A percentile compares a stretch with the other conserved stretches of the same genome.
phyloP scores from a whole-genome alignment of 2,888 invertebrate species.

The Drosophila maculinotata region DNA sequence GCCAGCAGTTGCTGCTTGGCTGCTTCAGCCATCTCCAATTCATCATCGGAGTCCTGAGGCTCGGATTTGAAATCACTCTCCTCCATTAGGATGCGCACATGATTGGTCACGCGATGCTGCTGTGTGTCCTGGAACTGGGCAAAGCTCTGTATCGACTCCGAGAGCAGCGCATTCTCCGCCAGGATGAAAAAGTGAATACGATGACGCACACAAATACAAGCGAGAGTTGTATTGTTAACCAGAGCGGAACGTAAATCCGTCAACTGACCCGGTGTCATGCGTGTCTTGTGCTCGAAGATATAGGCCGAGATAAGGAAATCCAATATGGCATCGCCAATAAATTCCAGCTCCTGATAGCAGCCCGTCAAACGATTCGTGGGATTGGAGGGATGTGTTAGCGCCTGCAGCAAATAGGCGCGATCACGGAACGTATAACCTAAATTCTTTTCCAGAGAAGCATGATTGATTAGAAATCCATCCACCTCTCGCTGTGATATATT shows the following conservation, averaged over 20 bases:
- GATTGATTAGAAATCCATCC: slow-evolving; percentile 85
- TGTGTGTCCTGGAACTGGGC: slow-evolving; percentile 82
- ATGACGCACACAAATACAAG: slow-evolving; percentile 93
- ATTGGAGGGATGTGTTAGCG: slow-evolving; percentile 96
- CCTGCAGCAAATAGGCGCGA: slow-evolving; percentile 93
- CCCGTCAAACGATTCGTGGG: slow-evolving; percentile 92
- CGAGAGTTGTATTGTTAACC: slow-evolving; percentile 98
- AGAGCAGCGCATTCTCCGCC: slow-evolving; percentile 85
- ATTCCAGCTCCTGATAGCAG: slow-evolving; percentile 96
- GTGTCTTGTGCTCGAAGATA: slow-evolving; percentile 91
- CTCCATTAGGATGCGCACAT: slow-evolving; percentile 82
- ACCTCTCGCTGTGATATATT: slow-evolving; percentile 85
- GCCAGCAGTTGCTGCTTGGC: neutral
- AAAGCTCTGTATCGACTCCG: slow-evolving; percentile 85
- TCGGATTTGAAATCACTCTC: slow-evolving; percentile 65
- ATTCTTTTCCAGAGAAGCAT: slow-evolving; percentile 87
- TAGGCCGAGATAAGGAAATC: slow-evolving; percentile 95
- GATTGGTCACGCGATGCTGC: slow-evolving; percentile 81
- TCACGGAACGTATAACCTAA: slow-evolving; percentile 92
- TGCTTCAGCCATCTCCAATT: slow-evolving; percentile 21
- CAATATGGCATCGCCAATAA: slow-evolving; percentile 95
- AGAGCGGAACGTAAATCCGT: slow-evolving; percentile 97
- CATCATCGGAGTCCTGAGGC: slow-evolving; percentile 51
- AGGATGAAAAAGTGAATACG: slow-evolving; percentile 92
- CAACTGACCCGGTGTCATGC: slow-evolving; percentile 92